These are phyloP conservation scores for Aegithalos caudatus DNA, from an alignment of 2,113 vertebrate species.

Conservation along the genomic window DNA sequence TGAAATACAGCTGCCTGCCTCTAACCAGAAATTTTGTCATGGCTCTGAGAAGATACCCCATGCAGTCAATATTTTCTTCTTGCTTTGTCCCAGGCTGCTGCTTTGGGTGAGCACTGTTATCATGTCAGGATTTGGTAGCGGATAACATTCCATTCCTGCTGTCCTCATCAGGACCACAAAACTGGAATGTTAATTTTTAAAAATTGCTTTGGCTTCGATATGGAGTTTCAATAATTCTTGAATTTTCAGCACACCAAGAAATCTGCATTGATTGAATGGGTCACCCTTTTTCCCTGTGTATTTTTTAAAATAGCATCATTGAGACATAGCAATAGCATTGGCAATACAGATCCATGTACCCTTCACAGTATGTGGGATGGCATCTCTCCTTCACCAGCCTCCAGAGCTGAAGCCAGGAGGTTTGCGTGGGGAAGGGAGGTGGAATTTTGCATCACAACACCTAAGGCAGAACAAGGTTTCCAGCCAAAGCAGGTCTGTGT, in stretches of 20 bases:
- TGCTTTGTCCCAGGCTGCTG: background rate
- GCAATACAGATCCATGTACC: background rate
- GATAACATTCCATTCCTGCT: slow-evolving; percentile 33
- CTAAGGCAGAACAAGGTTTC: background rate
- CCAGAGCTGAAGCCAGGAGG: background rate
- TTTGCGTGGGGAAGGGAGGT: background rate
- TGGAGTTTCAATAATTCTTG: background rate
- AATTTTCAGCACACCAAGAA: background rate
- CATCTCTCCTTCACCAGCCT: background rate
- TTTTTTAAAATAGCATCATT: background rate
- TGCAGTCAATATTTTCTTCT: background rate
- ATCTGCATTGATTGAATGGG: background rate
- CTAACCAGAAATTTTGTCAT: background rate
- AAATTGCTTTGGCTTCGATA: background rate
- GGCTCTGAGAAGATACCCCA: background rate
- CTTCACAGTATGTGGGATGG: background rate
- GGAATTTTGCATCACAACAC: background rate
- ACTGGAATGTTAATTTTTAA: background rate
- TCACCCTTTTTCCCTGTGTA: background rate
- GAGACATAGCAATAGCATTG: background rate
- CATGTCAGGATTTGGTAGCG: rapidly evolving
- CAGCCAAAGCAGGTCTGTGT: background rate
- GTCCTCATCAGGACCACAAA: background rate
- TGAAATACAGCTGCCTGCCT: background rate
- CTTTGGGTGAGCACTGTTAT: background rate